Conservation (phyloP, 2,888 invertebrate species). For the Lasioglossum oenotherae region DNA sequence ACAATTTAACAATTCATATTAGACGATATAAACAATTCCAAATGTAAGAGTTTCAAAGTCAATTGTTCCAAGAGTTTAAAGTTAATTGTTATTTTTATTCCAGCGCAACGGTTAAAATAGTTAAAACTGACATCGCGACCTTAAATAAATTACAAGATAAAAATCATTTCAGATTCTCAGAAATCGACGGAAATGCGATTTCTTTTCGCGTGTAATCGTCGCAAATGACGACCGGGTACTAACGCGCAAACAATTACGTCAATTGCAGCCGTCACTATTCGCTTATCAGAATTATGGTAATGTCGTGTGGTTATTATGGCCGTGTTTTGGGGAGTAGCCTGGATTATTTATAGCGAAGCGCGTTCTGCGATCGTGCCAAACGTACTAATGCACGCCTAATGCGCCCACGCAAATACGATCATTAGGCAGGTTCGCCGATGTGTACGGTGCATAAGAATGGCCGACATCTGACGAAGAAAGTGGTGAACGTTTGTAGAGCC, state of each 20-base stretch:
- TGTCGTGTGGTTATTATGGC: conserved; percentile 53
- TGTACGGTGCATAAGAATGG: conserved; percentile 6
- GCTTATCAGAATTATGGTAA: conserved; percentile 71
- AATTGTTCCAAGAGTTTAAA: not conserved
- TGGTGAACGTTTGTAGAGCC: not conserved
- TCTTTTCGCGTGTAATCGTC: not conserved
- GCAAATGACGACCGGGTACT: conserved; percentile 31
- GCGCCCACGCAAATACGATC: conserved; percentile 64
- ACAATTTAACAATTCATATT: not conserved
- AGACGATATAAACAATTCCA: not conserved
- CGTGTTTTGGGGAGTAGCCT: conserved; percentile 49
- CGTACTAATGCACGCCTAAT: conserved; percentile 69
- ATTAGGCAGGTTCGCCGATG: conserved; percentile 56
- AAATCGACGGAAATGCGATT: not conserved
- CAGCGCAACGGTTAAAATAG: no score
- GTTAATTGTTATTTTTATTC: no score
- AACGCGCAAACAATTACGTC: conserved; percentile 59
- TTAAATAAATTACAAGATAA: not conserved
- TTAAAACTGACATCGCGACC: not conserved
- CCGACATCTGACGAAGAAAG: not conserved
- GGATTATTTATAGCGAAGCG: conserved; percentile 64
- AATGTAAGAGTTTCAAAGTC: not conserved
- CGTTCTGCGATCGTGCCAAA: conserved; percentile 65
- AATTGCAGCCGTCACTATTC: conserved; percentile 65
- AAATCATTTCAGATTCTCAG: not conserved